Evolutionary conservation across 1,140 invertebrate species (phyloP), one percentile per base, ranked within the genome.

Genomic region (Cotesia typhae): DNA sequence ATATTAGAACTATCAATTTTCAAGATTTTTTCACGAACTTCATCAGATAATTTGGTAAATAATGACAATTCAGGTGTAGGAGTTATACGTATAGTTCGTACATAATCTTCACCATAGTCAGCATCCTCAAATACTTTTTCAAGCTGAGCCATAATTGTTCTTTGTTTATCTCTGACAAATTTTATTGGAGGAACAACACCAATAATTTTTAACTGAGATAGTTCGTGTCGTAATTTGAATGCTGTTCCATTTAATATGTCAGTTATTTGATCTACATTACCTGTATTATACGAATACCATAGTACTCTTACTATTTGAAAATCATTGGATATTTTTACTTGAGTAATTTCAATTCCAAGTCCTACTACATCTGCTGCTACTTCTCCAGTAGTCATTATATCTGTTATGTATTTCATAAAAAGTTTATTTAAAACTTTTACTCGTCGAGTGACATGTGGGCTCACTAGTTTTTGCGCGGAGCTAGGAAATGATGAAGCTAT

Each of bases 341-440:
- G 79, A 35, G 90, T 89, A 73, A 95, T 90, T 86, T 94, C 91
- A 72, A 94, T 88, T 6, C 90, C 89, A 75, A 85, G 84, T 4
- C 90, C 91, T n/a, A 90, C 52, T 71, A 94, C 80, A 47, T 89
- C 78, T 35, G 88, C 79, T 4, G 90, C 85, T 17, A 90, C 84
- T 75, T 91, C 89, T 1, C 92, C 92, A 4, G 91, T 91, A 2
- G 92, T 88, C 88, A 95, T 88, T 7, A 93, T 80, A 77, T 94
- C 93, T 0, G 92, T 93, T 14, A 94, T 90, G 60, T 93, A 85
- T 78, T 90, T 89, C 92, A 94, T 94, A 76, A 94, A 94, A n/a
- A 94, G 72, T 83, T 93, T 93, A 81, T 94, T 94, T 6, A 94
- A 80, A 52, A 94, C 89, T 0, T 84, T 83, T 5, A 90, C 84